A percentile compares a stretch with the other conserved stretches of the same genome.
Conservation (phyloP, 2,888 invertebrate genomes). For the Endotricha flammealis region DNA sequence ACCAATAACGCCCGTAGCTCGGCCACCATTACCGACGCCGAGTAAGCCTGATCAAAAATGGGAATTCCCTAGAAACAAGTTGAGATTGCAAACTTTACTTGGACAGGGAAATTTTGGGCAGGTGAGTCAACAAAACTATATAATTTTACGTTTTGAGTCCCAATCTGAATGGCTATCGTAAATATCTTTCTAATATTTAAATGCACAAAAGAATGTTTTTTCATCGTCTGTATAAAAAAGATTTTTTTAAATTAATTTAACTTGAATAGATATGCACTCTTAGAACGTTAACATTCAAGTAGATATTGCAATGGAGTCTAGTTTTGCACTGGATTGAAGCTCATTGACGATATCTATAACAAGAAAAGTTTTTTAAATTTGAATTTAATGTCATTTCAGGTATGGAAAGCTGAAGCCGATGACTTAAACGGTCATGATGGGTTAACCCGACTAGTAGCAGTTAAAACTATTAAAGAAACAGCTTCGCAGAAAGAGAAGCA, state of each 20-base stretch:
- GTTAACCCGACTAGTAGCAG: conserved; percentile 88
- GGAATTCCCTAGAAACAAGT: conserved; percentile 88
- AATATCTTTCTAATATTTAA: too few species aligned
- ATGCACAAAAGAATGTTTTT: not conserved
- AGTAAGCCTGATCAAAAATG: conserved; percentile 80
- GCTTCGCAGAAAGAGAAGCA: conserved; percentile 88
- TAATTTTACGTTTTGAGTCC: too few species aligned
- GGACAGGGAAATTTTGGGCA: conserved; percentile 93
- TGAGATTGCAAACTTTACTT: conserved; percentile 86
- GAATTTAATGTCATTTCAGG: conserved; percentile 70
- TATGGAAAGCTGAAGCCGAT: conserved; percentile 92
- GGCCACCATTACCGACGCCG: conserved; percentile 74
- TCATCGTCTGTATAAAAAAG: not conserved
- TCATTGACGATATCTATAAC: too few species aligned
- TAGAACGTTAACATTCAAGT: too few species aligned
- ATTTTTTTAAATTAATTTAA: too few species aligned
- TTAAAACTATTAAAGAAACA: conserved; percentile 88
- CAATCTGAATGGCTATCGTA: too few species aligned
- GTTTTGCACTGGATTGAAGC: too few species aligned
- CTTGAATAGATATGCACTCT: too few species aligned
- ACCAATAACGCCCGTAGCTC: conserved; percentile 73
- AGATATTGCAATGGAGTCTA: too few species aligned
- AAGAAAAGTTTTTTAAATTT: too few species aligned
- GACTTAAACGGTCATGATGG: conserved; percentile 87
- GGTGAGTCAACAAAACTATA: too few species aligned